Evolutionary conservation across 1,140 invertebrate genomes (phyloP), one percentile per base, ranked within the genome.

Genomic region (Triops cancriformis): DNA sequence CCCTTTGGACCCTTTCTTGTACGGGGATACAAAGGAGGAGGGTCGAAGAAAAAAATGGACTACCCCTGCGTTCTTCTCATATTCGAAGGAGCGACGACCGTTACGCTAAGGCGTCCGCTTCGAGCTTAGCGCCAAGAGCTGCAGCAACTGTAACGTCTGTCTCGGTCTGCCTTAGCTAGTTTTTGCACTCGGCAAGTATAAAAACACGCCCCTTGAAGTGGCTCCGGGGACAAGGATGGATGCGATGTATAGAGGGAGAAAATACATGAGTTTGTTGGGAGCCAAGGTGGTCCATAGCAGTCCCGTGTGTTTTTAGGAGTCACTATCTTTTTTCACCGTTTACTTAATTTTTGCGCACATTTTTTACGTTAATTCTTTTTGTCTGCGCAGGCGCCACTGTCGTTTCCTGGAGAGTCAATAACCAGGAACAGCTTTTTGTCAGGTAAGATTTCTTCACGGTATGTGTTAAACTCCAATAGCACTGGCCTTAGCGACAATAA

Each of bases 381-480:
- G 82, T 83, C 81, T 82, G 89, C 89, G 74, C 84, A 96, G 95
- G 95, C 85, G 94, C 94, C 77, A 97, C 94, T 77, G 92, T 96
- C 76, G 94, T 96, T 80, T 96, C 94, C 82, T 97, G 94, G 94
- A 87, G 94, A 82, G 94, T 95, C 41, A 95, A 96, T 85, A 96
- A 96, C 87, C 93, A 96, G 85, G 94, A 96, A 86, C 93, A 96
- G 83, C 88, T 96, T 83, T 96, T 96, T 11, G 78, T 79, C 27
- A 74, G 76, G 77, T 78, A 78, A 75, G 72, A 77, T 7, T 76
- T 76, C 26, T 72, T 31, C 27, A 75, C 41, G 73, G 31, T 37
- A 18, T 78, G 23, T 64, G 12, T 76, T 76, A 27, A 42, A 26
- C 12, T 12, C n/a, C 43, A 31, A 26, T 43, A 7, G 42, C 75